phyloP scores from a whole-genome alignment of 2,113 vertebrate species.

The Butastur rufipennis region DNA sequence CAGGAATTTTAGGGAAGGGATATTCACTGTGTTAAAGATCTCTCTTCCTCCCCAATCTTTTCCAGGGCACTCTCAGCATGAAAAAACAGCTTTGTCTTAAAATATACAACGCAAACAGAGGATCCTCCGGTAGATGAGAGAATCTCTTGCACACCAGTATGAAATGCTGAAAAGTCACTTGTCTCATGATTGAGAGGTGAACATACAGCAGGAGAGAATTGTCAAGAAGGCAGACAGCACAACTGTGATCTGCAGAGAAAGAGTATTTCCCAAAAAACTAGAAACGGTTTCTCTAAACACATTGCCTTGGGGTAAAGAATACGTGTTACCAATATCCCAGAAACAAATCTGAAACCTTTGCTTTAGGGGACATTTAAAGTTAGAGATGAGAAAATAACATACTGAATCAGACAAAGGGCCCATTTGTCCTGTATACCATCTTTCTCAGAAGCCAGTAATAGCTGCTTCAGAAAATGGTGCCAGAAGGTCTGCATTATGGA shows the following conservation, averaged over 20 bases:
- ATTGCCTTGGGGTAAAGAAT: neutral
- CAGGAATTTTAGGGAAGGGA: neutral
- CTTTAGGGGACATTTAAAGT: neutral
- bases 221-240: neutral
- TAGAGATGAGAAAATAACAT: neutral
- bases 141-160: neutral
- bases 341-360: neutral
- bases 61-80: neutral
- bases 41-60: neutral
- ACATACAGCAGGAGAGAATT: neutral
- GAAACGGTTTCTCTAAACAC: neutral
- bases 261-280: neutral
- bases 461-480: neutral
- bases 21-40: neutral
- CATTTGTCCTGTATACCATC: neutral
- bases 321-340: neutral
- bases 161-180: neutral
- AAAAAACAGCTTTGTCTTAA: neutral
- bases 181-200: accelerated
- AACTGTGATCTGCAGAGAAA: neutral
- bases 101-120: neutral
- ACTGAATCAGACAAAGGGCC: neutral
- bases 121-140: neutral
- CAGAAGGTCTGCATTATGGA: neutral
- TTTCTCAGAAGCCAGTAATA: neutral